Evolutionary conservation across 2,888 invertebrate species (phyloP), one percentile per base, ranked within the genome.

Genomic region (Agriopis marginaria): DNA sequence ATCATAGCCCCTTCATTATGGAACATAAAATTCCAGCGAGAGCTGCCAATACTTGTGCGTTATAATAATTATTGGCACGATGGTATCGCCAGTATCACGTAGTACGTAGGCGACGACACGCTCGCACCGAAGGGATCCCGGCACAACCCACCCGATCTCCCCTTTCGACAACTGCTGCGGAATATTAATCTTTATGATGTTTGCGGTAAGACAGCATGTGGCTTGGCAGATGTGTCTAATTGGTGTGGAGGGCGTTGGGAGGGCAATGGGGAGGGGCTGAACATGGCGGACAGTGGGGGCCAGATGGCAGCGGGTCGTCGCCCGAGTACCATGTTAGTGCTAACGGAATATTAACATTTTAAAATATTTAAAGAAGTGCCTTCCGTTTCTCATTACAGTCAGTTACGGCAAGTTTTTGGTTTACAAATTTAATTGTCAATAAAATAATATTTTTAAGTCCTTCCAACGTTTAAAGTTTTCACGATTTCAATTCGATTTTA

Each of bases 241-340:
- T 88, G 90, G 85, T 86, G 89, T 85, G 89, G 91, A 87, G 86
- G 93, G 93, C 92, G 92, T 86, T 92, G 91, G 93, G 93, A 89
- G 93, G 91, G 86, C 77, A 89, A 82, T 84, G 83, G 91, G 92
- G 93, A 88, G 92, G 93, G 86, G 92, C 90, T 85, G 90, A 89
- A 88, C 82, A 88, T 89, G 90, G 92, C 88, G 80, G 88, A 79
- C 88, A 85, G 90, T 83, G 90, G 92, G 93, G 92, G 90, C 80
- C 91, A 93, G 89, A 89, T 88, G 88, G 86, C 88, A 81, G 83
- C 85, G 75, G 80, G 82, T 85, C 84, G 88, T 78, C 85, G 84
- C 74, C 78, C 80, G 75, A 76, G 76, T 42, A 76, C 78, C 86
- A 89, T 82, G 89, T 86, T 83, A 79, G 70, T 56, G 72, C 65